phyloP scores from a whole-genome alignment of 2,888 invertebrate species.

The Pandemis corylana region DNA sequence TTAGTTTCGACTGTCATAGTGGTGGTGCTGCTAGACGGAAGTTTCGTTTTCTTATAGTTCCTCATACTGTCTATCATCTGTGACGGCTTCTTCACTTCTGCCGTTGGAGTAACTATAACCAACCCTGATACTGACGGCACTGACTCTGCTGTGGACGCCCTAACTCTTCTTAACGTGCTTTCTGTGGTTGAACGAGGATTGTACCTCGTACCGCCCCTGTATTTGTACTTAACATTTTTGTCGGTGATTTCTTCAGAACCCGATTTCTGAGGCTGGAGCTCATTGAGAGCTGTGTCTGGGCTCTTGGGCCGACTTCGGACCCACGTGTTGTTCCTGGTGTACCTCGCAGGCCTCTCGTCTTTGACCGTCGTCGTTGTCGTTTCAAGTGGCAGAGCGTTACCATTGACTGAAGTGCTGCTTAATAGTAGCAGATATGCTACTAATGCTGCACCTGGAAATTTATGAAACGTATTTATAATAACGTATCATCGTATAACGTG shows the following conservation, averaged over 20 bases:
- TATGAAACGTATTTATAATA: not conserved
- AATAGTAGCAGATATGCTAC: slow-evolving; percentile 78
- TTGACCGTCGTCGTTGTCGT: slow-evolving; percentile 62
- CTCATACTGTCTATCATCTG: slow-evolving; percentile 75
- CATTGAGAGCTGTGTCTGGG: slow-evolving; percentile 73
- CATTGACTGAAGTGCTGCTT: slow-evolving; percentile 67
- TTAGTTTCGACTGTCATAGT: slow-evolving; percentile 56
- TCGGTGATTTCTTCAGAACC: slow-evolving; percentile 75
- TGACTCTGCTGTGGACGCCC: slow-evolving; percentile 56
- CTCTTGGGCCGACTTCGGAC: slow-evolving; percentile 59
- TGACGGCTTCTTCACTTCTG: slow-evolving; percentile 71
- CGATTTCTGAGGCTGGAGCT: slow-evolving; percentile 72
- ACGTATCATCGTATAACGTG: not conserved
- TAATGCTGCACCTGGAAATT: slow-evolving; percentile 78
- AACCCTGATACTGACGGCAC: slow-evolving; percentile 50
- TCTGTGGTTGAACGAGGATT: slow-evolving; percentile 63
- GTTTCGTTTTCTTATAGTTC: slow-evolving; percentile 71
- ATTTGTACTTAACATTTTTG: slow-evolving; percentile 80
- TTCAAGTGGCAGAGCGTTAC: slow-evolving; percentile 67
- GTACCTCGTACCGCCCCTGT: slow-evolving; percentile 75
- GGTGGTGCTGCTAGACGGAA: slow-evolving; percentile 60
- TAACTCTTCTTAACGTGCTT: slow-evolving; percentile 57
- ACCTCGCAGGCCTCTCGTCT: slow-evolving; percentile 62
- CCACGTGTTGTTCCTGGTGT: slow-evolving; percentile 60
- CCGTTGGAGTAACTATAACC: slow-evolving; percentile 75